Evolutionary conservation across 2,113 vertebrate genomes (phyloP).

Genomic region (Mustela lutreola): DNA sequence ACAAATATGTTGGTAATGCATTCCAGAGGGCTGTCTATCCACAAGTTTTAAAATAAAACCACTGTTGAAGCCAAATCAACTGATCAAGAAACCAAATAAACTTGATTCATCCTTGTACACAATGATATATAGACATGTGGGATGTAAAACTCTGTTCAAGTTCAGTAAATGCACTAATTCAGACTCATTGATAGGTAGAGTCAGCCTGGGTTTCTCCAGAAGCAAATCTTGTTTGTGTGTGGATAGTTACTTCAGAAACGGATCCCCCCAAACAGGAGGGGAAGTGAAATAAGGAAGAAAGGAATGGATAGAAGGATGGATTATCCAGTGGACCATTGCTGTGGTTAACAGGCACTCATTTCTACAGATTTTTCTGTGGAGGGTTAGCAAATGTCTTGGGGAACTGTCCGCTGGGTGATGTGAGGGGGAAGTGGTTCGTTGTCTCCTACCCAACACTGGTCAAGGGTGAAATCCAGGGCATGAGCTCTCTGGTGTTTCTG

Average conservation of each 20-base stretch:
- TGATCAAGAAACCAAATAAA: slow-evolving; percentile 28
- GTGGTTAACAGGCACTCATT: not conserved
- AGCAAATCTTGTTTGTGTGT: not conserved
- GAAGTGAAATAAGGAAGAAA: not conserved
- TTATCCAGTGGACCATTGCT: not conserved
- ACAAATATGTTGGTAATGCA: not conserved
- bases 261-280: not conserved
- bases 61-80: not conserved
- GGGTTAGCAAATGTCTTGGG: not conserved
- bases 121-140: not conserved
- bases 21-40: not conserved
- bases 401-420: not conserved
- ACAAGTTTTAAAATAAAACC: not conserved
- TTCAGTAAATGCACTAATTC: not conserved
- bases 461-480: not conserved
- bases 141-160: not conserved
- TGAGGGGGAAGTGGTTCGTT: not conserved
- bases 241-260: not conserved
- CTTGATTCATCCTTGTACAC: not conserved
- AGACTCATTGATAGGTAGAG: not conserved
- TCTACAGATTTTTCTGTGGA: not conserved
- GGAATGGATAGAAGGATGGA: not conserved
- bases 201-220: not conserved
- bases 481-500: not conserved
- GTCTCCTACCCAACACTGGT: not conserved